Conservation (phyloP, 2,797 vertebrate species). For the Spinus pinus region DNA sequence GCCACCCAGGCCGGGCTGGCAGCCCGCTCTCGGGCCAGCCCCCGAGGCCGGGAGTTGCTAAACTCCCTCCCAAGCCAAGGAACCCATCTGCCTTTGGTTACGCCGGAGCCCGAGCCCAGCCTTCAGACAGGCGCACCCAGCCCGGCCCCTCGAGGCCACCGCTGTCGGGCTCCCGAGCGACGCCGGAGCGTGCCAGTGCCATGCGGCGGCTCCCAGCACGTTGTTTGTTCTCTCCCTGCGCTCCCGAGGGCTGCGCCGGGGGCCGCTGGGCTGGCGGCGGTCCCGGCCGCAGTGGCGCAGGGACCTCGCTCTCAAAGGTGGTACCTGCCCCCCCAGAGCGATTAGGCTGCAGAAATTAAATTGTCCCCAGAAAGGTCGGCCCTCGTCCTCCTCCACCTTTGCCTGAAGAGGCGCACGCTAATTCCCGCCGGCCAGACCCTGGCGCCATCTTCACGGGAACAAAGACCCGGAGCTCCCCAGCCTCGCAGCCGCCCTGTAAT, state of each 20-base stretch:
- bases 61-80: neutral
- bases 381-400: neutral
- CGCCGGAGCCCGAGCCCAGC: neutral
- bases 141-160: neutral
- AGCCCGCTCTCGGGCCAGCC: neutral
- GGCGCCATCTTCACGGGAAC: conserved; percentile 57
- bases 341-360: conserved; percentile 61
- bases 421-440: conserved; percentile 12
- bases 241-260: rapidly evolving
- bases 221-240: rapidly evolving
- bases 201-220: rapidly evolving
- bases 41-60: neutral
- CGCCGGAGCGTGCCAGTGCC: neutral
- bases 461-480: conserved; percentile 53
- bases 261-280: neutral
- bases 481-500: conserved; percentile 49
- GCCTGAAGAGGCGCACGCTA: conserved; percentile 36
- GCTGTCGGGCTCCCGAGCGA: neutral
- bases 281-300: neutral
- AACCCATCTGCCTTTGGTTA: neutral
- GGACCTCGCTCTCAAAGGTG: conserved; percentile 49
- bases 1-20: neutral
- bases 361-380: conserved; percentile 48
- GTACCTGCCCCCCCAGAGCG: neutral
- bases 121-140: neutral